Percentiles rank a stretch among this genome's conserved stretches.
phyloP scores from a whole-genome alignment of 2,113 vertebrate species.

The Chaetodon trifascialis region DNA sequence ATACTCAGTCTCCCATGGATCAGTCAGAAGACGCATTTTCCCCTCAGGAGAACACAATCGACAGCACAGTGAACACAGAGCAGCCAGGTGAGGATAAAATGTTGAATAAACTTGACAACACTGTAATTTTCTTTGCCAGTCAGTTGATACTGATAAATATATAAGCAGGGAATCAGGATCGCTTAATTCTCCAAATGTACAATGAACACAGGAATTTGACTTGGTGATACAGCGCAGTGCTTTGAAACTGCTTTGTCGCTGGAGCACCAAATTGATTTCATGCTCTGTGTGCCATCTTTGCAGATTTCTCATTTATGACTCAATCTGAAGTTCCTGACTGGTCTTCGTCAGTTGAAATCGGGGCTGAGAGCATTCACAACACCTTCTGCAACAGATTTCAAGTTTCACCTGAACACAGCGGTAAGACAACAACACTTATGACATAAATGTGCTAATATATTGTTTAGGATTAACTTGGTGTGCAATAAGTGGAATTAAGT shows the following conservation, averaged over 20 bases:
- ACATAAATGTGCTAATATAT: background rate
- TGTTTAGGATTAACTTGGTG: background rate
- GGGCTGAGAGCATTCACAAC: conserved; percentile 19
- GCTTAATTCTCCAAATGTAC: too few relatives aligned
- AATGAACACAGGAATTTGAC: too few relatives aligned
- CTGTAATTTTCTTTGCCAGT: too few relatives aligned
- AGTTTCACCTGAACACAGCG: conserved; percentile 79
- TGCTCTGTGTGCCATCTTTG: background rate
- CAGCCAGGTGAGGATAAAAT: conserved; percentile 80
- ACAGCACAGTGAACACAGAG: conserved; percentile 80
- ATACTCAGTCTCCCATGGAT: conserved; percentile 61
- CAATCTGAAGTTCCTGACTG: conserved; percentile 62
- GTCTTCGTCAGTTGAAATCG: conserved; percentile 59
- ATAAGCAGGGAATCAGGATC: background rate
- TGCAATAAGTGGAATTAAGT: background rate
- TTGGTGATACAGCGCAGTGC: too few relatives aligned
- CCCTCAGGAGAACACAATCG: conserved; percentile 87
- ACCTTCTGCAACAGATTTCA: conserved; percentile 69
- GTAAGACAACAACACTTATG: conserved; percentile 62
- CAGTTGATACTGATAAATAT: background rate
- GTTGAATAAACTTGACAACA: background rate
- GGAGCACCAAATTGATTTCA: background rate
- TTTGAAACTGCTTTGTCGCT: background rate
- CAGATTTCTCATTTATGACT: background rate
- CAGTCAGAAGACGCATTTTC: conserved; percentile 62